Evolutionary conservation across 2,888 invertebrate species (phyloP), one percentile per base, ranked within the genome.

Genomic region (Leucozona laternaria): DNA sequence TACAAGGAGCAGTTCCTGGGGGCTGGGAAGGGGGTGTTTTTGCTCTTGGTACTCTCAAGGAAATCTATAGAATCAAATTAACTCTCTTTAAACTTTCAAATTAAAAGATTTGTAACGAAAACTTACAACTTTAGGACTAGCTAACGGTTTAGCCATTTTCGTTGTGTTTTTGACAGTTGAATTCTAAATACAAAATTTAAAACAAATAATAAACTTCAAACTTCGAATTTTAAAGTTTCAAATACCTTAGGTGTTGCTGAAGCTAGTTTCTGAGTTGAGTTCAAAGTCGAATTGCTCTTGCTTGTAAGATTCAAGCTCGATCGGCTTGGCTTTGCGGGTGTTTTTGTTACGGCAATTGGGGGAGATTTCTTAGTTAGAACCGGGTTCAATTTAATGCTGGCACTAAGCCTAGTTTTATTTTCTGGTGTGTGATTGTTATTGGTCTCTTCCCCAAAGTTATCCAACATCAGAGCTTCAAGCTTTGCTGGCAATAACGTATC

Each of bases 1-100:
- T 93, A 92, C 98, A 98, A 15, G 94, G 90, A 0, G 91, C 92
- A 70, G 91, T 91, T 45, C 91, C 91, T 28, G 73, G 76, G 10
- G 79, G 62, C 22, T 55, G 66, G 13, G 58, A 15, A 5, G 53
- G n/a, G 10, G 73, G 57, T 11, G 81, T 48, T 10, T 79, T 72
- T 13, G 48, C 55, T 43, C 66, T 58, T 48, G 70, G 57, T 34
- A 71, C 22, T 28, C 13, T 25, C 72, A 55, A 79, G 5, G 72
- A 55, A 43, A 48, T 55, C 84, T 80, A 17, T 2, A 11, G 37
- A 73, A 40, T 15, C 0, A 34, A 48, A 58, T 3, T 15, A 40
- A 75, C 1, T 22, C 1, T 6, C 13, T 4, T 25, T 10, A 43
- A 25, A 0, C 0, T 40, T 40, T 1, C 25, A 8, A 15, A n/a